Conservation (phyloP, 1,140 invertebrate genomes). For the Lucilia sericata region DNA sequence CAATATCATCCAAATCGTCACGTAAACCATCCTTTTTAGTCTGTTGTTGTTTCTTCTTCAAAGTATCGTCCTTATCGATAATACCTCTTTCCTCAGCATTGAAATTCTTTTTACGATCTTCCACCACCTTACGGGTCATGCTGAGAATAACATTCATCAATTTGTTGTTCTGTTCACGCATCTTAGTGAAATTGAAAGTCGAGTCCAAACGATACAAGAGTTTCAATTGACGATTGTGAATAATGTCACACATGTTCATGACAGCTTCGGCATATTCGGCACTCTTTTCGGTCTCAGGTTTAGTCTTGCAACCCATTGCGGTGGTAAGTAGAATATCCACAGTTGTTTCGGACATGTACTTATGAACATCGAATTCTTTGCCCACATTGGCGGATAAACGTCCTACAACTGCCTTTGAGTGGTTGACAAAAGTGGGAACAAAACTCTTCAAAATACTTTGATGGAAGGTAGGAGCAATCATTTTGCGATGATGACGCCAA, state of each 20-base stretch:
- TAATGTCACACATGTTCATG: constrained; percentile 81
- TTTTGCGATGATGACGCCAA: constrained; percentile 87
- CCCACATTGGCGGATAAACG: constrained; percentile 73
- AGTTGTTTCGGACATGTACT: constrained; percentile 85
- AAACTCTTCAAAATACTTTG: constrained; percentile 92
- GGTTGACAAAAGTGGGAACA: constrained; percentile 86
- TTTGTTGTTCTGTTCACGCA: constrained; percentile 72
- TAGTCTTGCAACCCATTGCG: constrained; percentile 77
- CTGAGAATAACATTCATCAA: constrained; percentile 74
- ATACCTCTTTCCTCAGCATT: constrained; percentile 44
- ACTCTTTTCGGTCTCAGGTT: constrained; percentile 74
- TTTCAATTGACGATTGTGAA: constrained; percentile 77
- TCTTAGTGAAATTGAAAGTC: constrained; percentile 73
- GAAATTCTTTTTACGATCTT: constrained; percentile 44
- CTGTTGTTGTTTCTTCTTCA: neutral
- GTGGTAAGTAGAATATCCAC: constrained; percentile 89
- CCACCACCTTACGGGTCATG: constrained; percentile 26
- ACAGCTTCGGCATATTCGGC: constrained; percentile 80
- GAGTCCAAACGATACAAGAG: constrained; percentile 72
- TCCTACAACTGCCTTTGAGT: constrained; percentile 78
- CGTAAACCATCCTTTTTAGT: constrained; percentile 66
- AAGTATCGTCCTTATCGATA: constrained; percentile 28
- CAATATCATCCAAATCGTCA: constrained; percentile 78
- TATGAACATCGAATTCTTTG: constrained; percentile 84
- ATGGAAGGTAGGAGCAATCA: constrained; percentile 95